Percentiles rank a stretch among this genome's conserved stretches.
These are phyloP conservation scores for Melozone crissalis DNA, from an alignment of 2,113 vertebrate species.

Conservation along the genomic window DNA sequence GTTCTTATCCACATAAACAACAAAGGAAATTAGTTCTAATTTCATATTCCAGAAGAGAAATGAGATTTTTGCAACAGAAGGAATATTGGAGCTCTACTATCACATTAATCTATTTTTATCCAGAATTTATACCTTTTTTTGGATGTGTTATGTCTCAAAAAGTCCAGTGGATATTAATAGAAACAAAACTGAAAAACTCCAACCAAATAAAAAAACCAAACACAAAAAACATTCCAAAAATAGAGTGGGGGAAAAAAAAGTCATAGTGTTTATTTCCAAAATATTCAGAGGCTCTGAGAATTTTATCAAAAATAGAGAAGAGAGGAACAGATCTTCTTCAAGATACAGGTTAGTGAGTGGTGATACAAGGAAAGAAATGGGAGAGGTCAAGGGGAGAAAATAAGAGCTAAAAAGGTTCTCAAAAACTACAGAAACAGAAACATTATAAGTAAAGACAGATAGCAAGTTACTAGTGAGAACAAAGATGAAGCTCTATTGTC, in stretches of 20 bases:
- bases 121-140: not conserved
- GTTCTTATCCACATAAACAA: not conserved
- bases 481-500: not conserved
- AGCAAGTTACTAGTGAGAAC: not conserved
- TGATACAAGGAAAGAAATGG: not conserved
- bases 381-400: not conserved
- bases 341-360: not conserved
- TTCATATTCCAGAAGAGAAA: not conserved
- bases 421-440: not conserved
- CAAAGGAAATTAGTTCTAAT: not conserved
- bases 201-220: not conserved
- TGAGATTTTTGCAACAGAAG: not conserved
- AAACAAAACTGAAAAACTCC: not conserved
- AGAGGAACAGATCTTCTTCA: not conserved
- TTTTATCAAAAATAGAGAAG: not conserved
- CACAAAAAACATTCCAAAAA: not conserved
- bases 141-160: not conserved
- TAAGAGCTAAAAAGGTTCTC: not conserved
- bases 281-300: not conserved
- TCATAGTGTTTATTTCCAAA: not conserved
- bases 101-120: not conserved
- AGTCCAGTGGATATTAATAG: not conserved
- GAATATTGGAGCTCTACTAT: not conserved
- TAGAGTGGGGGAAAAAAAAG: accelerated
- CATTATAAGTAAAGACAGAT: not conserved